These are phyloP conservation scores for Uropsilus gracilis DNA, from an alignment of 2,113 vertebrate genomes.

Conservation along the genomic window DNA sequence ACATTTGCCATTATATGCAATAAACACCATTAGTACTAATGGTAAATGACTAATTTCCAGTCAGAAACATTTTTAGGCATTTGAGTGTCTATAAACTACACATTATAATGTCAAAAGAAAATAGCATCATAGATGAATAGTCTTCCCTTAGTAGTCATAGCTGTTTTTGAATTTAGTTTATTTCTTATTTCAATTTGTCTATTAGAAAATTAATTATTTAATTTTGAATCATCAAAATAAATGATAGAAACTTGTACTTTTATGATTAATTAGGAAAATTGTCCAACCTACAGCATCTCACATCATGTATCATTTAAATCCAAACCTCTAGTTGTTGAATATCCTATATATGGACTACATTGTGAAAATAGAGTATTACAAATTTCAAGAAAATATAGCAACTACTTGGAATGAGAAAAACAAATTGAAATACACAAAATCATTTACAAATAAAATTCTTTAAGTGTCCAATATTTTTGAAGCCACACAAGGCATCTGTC, in stretches of 20 bases:
- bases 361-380: background rate
- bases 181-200: background rate
- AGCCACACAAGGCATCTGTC: background rate
- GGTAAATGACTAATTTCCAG: background rate
- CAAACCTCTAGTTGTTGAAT: background rate
- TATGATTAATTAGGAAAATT: background rate
- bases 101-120: background rate
- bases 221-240: background rate
- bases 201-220: background rate
- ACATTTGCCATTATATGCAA: background rate
- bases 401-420: background rate
- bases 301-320: background rate
- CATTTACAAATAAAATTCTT: background rate
- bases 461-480: background rate
- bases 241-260: background rate
- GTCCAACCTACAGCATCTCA: background rate
- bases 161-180: background rate
- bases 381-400: background rate
- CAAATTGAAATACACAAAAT: background rate
- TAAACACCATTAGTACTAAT: background rate
- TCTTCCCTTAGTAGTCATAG: background rate
- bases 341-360: background rate
- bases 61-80: background rate
- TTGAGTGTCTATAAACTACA: background rate
- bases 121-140: background rate